Base-by-base conservation (phyloP, 1,140 invertebrate genomes). In the Drosophila grimshawi region DNA sequence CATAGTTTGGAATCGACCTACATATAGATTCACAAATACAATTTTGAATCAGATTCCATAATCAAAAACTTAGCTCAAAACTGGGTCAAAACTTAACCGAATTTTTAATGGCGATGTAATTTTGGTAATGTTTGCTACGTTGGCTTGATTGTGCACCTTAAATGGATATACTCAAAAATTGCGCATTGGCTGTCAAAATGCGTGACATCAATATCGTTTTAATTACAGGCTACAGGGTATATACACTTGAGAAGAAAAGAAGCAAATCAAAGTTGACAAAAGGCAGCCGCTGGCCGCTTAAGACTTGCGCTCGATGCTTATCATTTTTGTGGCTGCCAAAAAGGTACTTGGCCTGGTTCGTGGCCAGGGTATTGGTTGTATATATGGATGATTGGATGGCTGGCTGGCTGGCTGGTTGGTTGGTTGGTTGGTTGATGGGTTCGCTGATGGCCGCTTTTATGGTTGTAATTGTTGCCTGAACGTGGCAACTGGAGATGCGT, bases 391-490 rank as follows among this genome's bases (percentile, higher is more conserved):
- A 7, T 3, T 11, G 33, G 37, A 39, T 19, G 33, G 51, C 19
- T 19, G 19, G 19, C 19, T 19, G 19, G 19, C 19, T 19, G n/a
- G n/a, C n/a, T n/a, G 32, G 32, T 33, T n/a, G 33, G 5, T 8
- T 29, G 10, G 5, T 10, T 30, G 27, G 52, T 10, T 56, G 53
- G 49, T 45, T 60, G 67, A 63, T 70, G 67, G 48, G 33, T 52
- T 2, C 29, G 64, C 33, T 73, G 70, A 60, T 73, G 70, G 64
- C 33, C 57, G 49, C 65, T 62, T 74, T 69, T 74, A 45, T 68
- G 53, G 57, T 56, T 86, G 83, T 86, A 86, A 86, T 86, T 86
- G 83, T 86, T 86, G 79, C 81, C 69, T 43, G 81, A 77, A 73
- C 68, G 80, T 83, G 80, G 78, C 71, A 46, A 63, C 51, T 43